Evolutionary conservation across 2,113 vertebrate species (phyloP).

Genomic region (Formicarius rufipectus): DNA sequence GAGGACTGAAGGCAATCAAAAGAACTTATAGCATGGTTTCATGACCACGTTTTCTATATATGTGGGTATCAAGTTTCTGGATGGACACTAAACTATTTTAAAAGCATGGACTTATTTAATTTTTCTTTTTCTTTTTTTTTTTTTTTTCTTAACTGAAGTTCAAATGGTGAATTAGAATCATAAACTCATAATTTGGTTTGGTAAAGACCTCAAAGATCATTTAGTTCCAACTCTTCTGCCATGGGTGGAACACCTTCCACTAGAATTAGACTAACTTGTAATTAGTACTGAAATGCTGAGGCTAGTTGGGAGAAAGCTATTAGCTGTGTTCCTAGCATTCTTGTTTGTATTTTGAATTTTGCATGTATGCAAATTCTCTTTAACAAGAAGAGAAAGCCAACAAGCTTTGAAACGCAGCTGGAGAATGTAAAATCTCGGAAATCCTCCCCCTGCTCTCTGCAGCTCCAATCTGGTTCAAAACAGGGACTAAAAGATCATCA

Average conservation of each 20-base stretch:
- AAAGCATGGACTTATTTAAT: not conserved
- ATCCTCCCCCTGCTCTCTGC: not conserved
- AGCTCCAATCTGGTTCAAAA: not conserved
- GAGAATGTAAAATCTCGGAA: not conserved
- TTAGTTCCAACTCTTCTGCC: not conserved
- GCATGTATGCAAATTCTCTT: not conserved
- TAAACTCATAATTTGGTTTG: not conserved
- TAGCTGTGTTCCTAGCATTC: not conserved
- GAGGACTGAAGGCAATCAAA: not conserved
- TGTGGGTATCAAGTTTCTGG: not conserved
- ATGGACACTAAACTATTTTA: not conserved
- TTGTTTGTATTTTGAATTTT: not conserved
- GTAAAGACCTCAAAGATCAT: not conserved
- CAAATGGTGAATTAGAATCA: not conserved
- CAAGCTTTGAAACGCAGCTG: not conserved
- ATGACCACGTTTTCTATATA: rapidly evolving
- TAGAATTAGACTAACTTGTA: not conserved
- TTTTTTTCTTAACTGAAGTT: not conserved
- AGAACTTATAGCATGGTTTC: not conserved
- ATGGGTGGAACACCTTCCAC: not conserved
- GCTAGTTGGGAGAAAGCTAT: not conserved
- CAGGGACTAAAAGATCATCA: not conserved
- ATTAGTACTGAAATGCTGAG: not conserved
- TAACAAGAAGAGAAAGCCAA: not conserved
- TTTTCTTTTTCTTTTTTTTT: too few species aligned